Conservation (phyloP, 1,140 invertebrate species). For the Bilobella aurantiaca region DNA sequence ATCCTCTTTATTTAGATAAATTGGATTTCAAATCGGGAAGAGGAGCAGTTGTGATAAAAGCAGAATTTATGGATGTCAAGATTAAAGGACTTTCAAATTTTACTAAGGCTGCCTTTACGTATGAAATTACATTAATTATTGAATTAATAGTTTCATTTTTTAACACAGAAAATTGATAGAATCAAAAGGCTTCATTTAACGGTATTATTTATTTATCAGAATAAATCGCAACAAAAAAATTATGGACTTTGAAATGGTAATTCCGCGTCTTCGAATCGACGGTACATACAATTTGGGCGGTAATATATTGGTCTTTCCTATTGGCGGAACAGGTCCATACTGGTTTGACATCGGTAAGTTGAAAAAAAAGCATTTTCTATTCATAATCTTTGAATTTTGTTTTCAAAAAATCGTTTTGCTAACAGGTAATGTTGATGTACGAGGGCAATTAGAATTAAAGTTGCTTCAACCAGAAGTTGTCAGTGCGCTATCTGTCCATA, state of each 20-base stretch:
- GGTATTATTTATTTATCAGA: slow-evolving; percentile 5
- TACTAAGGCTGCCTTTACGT: slow-evolving; percentile 17
- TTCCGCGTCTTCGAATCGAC: slow-evolving; percentile 16
- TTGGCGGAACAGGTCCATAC: slow-evolving; percentile 23
- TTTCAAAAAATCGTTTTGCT: background rate
- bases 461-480: background rate
- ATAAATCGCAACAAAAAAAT: slow-evolving; percentile 14
- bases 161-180: no score
- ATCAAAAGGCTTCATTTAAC: background rate
- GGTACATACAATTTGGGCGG: slow-evolving; percentile 21
- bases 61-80: slow-evolving; percentile 20
- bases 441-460: slow-evolving; percentile 10
- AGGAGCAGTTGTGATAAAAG: slow-evolving; percentile 16
- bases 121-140: no score
- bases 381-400: background rate
- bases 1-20: slow-evolving; percentile 14
- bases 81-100: slow-evolving; percentile 20
- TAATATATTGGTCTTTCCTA: slow-evolving; percentile 21
- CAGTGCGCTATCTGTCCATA: slow-evolving; percentile 10
- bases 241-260: slow-evolving; percentile 13
- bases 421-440: background rate
- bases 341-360: slow-evolving; percentile 24
- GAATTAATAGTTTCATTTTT: no score
- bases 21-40: slow-evolving; percentile 16
- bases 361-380: background rate